Evolutionary conservation across 2,797 vertebrate species (phyloP).

Genomic region (Danio aesculapii): DNA sequence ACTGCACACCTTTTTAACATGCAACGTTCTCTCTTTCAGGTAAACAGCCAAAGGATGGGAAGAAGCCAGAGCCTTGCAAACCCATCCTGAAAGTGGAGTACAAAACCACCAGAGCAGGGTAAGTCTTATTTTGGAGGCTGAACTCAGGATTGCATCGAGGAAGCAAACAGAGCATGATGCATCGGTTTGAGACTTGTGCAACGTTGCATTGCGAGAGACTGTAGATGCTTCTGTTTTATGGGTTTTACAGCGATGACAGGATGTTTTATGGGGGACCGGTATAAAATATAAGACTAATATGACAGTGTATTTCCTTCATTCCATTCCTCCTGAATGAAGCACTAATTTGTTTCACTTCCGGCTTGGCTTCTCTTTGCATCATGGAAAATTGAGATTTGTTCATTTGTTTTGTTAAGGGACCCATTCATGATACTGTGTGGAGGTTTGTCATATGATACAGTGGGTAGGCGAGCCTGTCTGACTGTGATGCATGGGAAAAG

Average conservation of each 20-base stretch:
- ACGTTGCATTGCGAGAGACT: constrained; percentile 8
- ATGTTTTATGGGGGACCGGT: not conserved
- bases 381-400: constrained; percentile 33
- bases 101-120: constrained; percentile 96
- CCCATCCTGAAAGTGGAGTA: constrained; percentile 99
- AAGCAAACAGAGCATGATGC: constrained; percentile 20
- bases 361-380: constrained; percentile 20
- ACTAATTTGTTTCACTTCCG: constrained; percentile 29
- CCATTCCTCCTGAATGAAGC: not conserved
- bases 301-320: not conserved
- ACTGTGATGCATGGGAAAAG: constrained; percentile 99
- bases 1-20: constrained; percentile 1
- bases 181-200: constrained; percentile 22
- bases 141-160: not conserved
- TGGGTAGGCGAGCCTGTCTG: constrained; percentile 95
- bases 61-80: constrained; percentile 98
- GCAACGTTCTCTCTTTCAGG: constrained; percentile 78
- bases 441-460: constrained; percentile 95
- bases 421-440: constrained; percentile 97
- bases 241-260: constrained; percentile 6
- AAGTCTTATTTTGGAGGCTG: constrained; percentile 65
- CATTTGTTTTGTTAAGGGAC: constrained; percentile 79
- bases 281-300: not conserved
- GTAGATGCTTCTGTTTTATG: not conserved
- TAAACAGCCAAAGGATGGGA: constrained; percentile 98